Base-by-base conservation (phyloP, 2,113 vertebrate species). In the Festucalex cinctus region DNA sequence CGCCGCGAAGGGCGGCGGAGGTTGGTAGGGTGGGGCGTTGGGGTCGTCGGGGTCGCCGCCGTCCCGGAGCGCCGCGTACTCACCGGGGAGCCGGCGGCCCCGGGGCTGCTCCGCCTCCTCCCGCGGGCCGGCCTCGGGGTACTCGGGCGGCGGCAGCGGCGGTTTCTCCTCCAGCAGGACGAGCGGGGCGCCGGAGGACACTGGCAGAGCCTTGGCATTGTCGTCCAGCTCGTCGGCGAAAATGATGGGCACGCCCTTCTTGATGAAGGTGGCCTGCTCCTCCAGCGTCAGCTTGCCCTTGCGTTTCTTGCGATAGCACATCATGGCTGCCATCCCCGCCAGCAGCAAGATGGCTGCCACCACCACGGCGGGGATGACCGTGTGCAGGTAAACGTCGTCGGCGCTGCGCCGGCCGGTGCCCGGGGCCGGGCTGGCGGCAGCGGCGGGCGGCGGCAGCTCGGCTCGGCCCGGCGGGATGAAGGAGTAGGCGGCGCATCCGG, bases 161-260 rank as follows among this genome's bases (percentile, higher is more conserved):
- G 97, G 96, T 78, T 98, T 98, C 85, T 99, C 97, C 81, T 99
- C 97, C 88, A 97, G 96, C 9, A 99, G 93, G 77, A 99, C 98
- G 73, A 99, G 83, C 1, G 97, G 97, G 94, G 96, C 96, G 76
- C 95, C 96, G 71, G 97, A 98, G n/a, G 97, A 98, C 0, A 96
- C 95, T 0, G 97, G 95, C 0, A n/a, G n/a, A n/a, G 97, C 96
- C 82, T 98, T 98, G 26, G 96, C 96, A n/a, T n/a, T n/a, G 87
- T 98, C 96, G 0, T 98, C 97, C 14, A 99, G 92, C 85, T 99
- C 97, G 0, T 99, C 96, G 0, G 97, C 96, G 0, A 99, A 99
- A 84, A 99, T 99, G 60, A 99, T 98, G 0, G 97, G 97, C 70
- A 99, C 96, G 0, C 97, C 97, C 16, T 99, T 99, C 81, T 98